Evolutionary conservation across 2,888 invertebrate species (phyloP).

Genomic region (Helobdella robusta): DNA sequence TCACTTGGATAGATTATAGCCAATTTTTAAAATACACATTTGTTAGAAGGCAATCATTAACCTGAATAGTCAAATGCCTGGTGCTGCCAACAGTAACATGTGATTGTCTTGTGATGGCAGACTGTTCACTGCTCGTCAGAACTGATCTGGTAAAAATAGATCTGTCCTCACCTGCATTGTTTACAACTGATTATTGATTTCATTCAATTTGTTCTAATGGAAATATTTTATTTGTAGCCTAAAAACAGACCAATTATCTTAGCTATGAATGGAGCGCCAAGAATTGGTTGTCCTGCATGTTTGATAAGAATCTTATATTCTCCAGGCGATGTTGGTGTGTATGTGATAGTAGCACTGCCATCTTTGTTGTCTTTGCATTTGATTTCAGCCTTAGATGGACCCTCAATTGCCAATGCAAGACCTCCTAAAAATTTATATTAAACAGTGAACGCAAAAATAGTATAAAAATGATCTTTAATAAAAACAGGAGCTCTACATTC

Average conservation of each 20-base stretch:
- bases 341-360: constrained; percentile 29
- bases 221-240: neutral
- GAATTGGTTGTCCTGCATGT: constrained; percentile 27
- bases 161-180: constrained; percentile 20
- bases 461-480: neutral
- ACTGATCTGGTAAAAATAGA: constrained; percentile 16
- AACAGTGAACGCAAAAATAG: neutral
- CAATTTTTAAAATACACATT: neutral
- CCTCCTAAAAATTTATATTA: constrained; percentile 14
- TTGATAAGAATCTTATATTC: constrained; percentile 29
- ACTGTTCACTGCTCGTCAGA: constrained; percentile 13
- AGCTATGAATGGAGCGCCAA: constrained; percentile 28
- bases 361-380: constrained; percentile 30
- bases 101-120: constrained; percentile 47
- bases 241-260: constrained; percentile 22
- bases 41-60: neutral
- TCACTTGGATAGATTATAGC: neutral
- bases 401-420: constrained; percentile 29
- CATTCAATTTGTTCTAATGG: neutral
- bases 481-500: neutral
- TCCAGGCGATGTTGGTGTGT: constrained; percentile 27
- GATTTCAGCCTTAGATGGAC: constrained; percentile 30
- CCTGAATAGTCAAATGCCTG: constrained; percentile 64
- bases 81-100: constrained; percentile 94
- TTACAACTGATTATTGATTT: neutral